Conservation (phyloP, 2,797 vertebrate species). For the Basileuterus tristriatus region DNA sequence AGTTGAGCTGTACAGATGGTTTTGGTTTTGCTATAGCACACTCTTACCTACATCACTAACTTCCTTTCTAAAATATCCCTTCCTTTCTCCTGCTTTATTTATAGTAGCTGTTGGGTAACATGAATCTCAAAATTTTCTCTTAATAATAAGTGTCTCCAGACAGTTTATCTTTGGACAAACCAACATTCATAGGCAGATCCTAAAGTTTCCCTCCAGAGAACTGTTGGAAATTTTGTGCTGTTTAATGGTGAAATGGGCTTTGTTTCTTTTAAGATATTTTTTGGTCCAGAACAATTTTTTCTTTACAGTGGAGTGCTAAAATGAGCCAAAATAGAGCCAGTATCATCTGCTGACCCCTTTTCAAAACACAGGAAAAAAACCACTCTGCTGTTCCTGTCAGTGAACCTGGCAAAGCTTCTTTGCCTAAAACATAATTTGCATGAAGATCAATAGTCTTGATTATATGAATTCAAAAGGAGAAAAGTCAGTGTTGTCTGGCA, state of each 20-base stretch:
- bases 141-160: neutral
- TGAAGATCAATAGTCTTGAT: neutral
- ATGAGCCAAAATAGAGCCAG: neutral
- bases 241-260: neutral
- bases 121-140: neutral
- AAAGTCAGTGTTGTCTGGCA: neutral
- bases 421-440: neutral
- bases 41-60: neutral
- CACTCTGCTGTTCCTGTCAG: neutral
- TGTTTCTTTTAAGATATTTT: neutral
- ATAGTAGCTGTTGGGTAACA: neutral
- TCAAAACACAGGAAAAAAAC: neutral
- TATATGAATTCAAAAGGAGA: neutral
- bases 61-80: neutral
- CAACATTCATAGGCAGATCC: neutral
- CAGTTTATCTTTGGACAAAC: neutral
- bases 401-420: neutral
- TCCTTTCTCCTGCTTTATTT: neutral
- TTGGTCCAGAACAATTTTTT: neutral
- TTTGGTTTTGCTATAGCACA: neutral
- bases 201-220: neutral
- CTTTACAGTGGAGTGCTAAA: neutral
- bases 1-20: neutral
- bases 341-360: neutral
- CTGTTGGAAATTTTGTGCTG: neutral